phyloP scores from a whole-genome alignment of 2,888 invertebrate species.

The Apodemia hepburni region DNA sequence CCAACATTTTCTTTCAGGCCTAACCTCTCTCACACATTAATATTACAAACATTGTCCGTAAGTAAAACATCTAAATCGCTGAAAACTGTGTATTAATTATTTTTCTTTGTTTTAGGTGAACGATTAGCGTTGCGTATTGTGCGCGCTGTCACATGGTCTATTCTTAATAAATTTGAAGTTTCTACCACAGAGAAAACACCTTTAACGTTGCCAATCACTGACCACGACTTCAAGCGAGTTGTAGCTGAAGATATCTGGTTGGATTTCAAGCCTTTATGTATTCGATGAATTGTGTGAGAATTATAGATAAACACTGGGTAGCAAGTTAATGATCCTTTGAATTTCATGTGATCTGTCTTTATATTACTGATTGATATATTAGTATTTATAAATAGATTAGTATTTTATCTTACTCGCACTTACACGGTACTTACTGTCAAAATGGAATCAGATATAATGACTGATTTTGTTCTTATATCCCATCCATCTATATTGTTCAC shows the following conservation, averaged over 20 bases:
- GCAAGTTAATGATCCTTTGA: no score
- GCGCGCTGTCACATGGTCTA: constrained; percentile 40
- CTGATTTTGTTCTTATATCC: no score
- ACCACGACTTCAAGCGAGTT: constrained; percentile 56
- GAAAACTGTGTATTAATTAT: constrained; percentile 7
- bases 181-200: constrained; percentile 50
- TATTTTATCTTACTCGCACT: no score
- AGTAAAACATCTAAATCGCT: not conserved
- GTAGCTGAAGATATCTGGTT: constrained; percentile 57
- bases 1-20: no score
- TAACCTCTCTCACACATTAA: no score
- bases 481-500: no score
- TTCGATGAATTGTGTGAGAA: not conserved
- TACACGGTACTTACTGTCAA: no score
- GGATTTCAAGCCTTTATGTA: constrained; percentile 39
- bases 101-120: constrained; percentile 50
- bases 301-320: not conserved
- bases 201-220: constrained; percentile 41
- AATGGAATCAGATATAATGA: no score
- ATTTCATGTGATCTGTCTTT: no score
- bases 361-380: no score
- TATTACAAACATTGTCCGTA: no score
- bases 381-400: no score
- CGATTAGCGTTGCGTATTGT: constrained; percentile 53
- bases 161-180: constrained; percentile 50